Evolutionary conservation across 2,888 invertebrate genomes (phyloP).

Genomic region (Caenorhabditis angaria): DNA sequence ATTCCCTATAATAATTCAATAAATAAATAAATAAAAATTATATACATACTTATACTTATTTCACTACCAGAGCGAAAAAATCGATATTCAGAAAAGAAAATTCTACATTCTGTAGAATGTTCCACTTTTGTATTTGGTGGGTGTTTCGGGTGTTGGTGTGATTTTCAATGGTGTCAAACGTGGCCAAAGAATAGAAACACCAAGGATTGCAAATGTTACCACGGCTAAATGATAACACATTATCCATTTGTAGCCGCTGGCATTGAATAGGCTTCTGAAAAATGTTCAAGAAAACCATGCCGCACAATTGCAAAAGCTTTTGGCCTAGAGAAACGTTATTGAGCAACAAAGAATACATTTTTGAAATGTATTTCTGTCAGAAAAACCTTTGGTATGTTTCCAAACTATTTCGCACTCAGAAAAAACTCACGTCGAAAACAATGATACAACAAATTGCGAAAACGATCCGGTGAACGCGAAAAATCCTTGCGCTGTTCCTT

Average conservation of each 20-base stretch:
- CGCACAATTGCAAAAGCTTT: not conserved
- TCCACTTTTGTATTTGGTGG: slow-evolving; percentile 46
- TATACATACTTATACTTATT: not conserved
- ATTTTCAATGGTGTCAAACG: slow-evolving; percentile 42
- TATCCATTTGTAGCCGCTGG: slow-evolving; percentile 44
- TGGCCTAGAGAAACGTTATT: no score
- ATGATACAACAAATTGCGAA: slow-evolving; percentile 40
- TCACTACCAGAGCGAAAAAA: not conserved
- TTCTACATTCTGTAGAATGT: slow-evolving; percentile 47
- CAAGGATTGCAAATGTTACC: slow-evolving; percentile 21
- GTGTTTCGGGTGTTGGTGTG: slow-evolving; percentile 30
- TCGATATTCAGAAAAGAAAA: not conserved
- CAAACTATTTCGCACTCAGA: no score
- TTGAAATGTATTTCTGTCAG: no score
- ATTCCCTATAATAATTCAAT: no score
- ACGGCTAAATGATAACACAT: slow-evolving; percentile 32
- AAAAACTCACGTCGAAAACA: slow-evolving; percentile 48
- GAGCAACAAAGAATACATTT: no score
- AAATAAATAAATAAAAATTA: not conserved
- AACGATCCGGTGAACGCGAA: slow-evolving; percentile 48
- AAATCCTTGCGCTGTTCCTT: slow-evolving; percentile 48
- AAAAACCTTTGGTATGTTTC: no score
- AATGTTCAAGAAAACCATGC: not conserved
- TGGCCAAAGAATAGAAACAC: slow-evolving; percentile 28
- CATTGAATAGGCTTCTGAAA: slow-evolving; percentile 41